Percentiles rank a stretch among this genome's conserved stretches.
Evolutionary conservation across 37 sponge, comb jelly and placozoan species (phyloP).

Genomic region (Oscarella lobularis): DNA sequence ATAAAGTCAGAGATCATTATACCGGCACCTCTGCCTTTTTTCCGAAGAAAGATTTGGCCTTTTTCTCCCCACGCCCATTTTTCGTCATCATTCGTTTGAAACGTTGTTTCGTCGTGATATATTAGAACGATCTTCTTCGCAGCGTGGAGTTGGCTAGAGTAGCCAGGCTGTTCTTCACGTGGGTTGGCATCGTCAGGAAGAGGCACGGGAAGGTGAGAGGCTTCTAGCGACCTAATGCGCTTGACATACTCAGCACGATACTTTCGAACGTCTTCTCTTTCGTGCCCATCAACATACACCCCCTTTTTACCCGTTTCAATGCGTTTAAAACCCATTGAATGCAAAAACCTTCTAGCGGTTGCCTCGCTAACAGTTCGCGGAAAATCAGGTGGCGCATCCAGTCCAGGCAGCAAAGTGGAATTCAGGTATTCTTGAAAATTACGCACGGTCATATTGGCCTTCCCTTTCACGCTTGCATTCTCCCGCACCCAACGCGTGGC

Average conservation of each 20-base stretch:
- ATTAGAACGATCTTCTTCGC: not conserved
- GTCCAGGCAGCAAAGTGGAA: too few species aligned
- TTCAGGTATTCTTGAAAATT: too few species aligned
- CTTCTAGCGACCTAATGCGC: too few species aligned
- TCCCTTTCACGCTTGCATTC: too few species aligned
- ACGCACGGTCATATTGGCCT: too few species aligned
- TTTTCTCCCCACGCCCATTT: not conserved
- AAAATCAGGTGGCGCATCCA: too few species aligned
- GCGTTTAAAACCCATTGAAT: not conserved
- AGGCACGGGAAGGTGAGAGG: too few species aligned
- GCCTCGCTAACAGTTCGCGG: not conserved
- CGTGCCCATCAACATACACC: not conserved
- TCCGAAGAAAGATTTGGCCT: not conserved
- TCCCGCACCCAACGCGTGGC: too few species aligned
- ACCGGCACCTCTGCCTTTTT: not conserved
- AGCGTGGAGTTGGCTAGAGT: too few species aligned
- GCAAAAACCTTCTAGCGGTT: not conserved
- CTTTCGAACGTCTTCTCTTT: not conserved
- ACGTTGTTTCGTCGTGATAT: not conserved
- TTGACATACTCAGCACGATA: too few species aligned
- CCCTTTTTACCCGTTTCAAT: not conserved
- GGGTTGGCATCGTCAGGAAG: too few species aligned
- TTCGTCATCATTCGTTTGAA: not conserved
- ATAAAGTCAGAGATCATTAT: not conserved
- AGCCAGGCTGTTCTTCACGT: too few species aligned